A percentile compares a stretch with the other conserved stretches of the same genome.
These are phyloP conservation scores for Campaea margaritaria DNA, from an alignment of 2,888 invertebrate genomes.

Conservation along the genomic window DNA sequence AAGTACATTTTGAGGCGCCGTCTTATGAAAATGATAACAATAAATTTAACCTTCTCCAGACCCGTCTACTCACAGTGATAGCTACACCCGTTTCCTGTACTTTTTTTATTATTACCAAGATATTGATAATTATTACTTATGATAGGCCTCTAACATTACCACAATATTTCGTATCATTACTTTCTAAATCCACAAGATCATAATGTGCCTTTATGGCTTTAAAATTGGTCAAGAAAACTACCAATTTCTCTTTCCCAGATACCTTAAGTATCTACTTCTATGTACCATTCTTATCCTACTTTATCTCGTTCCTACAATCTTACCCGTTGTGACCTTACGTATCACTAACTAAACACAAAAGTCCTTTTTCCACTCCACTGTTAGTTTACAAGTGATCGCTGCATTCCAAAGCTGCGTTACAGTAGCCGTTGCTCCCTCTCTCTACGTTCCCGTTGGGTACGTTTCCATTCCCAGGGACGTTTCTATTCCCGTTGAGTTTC, in stretches of 20 bases:
- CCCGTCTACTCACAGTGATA: too few species aligned
- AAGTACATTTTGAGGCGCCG: background rate
- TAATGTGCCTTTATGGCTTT: background rate
- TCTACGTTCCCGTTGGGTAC: conserved; percentile 41
- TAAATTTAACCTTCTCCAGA: too few species aligned
- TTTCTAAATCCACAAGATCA: background rate
- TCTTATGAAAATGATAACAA: too few species aligned
- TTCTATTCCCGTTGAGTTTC: conserved; percentile 61
- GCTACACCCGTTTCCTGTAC: background rate
- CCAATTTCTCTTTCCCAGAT: background rate
- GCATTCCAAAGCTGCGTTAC: conserved; percentile 76
- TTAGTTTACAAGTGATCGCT: conserved; percentile 74
- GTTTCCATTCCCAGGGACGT: conserved; percentile 40
- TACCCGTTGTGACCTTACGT: conserved; percentile 16
- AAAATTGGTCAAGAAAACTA: conserved; percentile 7
- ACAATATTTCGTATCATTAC: background rate
- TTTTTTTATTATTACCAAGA: background rate
- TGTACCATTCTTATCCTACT: conserved; percentile 5
- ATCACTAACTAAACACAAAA: conserved; percentile 1
- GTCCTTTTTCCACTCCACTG: conserved; percentile 1
- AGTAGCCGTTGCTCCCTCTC: conserved; percentile 67
- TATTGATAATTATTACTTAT: background rate
- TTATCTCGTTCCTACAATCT: conserved; percentile 1
- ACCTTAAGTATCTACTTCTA: background rate
- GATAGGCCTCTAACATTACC: background rate